phyloP scores from a whole-genome alignment of 2,888 invertebrate genomes.

The Lutraria lutraria region DNA sequence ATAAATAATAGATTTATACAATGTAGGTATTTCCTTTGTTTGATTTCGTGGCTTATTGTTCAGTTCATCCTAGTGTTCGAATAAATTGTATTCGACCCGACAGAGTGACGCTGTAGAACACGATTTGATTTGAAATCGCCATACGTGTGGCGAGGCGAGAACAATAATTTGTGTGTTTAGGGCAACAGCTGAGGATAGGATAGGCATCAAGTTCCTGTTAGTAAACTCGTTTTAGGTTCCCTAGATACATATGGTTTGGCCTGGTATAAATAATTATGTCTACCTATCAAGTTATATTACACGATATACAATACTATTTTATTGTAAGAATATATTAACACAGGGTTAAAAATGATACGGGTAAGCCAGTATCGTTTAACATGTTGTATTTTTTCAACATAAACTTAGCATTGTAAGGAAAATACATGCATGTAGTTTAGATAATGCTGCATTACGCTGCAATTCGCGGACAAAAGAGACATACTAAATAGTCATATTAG shows the following conservation, averaged over 20 bases:
- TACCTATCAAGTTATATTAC: neutral
- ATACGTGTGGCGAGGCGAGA: no score
- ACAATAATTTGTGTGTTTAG: no score
- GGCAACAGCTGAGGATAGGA: no score
- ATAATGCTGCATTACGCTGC: no score
- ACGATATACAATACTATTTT: neutral
- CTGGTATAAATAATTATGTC: neutral
- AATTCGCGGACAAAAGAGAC: no score
- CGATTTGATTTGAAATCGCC: no score
- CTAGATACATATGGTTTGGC: neutral
- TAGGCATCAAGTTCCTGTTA: no score
- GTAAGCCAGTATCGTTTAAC: no score
- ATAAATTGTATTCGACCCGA: neutral
- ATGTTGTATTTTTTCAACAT: no score
- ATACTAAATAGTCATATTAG: no score
- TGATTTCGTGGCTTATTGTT: neutral
- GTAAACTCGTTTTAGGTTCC: neutral
- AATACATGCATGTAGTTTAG: no score
- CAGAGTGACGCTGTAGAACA: neutral
- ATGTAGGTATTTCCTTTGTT: constrained; percentile 13
- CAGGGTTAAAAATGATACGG: neutral
- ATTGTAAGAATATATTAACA: neutral
- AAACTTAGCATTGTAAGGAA: no score
- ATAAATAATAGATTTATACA: constrained; percentile 10
- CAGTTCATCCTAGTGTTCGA: neutral